A percentile compares a stretch with the other conserved stretches of the same genome.
These are phyloP conservation scores for Tragelaphus imberbis DNA, from an alignment of 2,113 vertebrate species.

Conservation along the genomic window DNA sequence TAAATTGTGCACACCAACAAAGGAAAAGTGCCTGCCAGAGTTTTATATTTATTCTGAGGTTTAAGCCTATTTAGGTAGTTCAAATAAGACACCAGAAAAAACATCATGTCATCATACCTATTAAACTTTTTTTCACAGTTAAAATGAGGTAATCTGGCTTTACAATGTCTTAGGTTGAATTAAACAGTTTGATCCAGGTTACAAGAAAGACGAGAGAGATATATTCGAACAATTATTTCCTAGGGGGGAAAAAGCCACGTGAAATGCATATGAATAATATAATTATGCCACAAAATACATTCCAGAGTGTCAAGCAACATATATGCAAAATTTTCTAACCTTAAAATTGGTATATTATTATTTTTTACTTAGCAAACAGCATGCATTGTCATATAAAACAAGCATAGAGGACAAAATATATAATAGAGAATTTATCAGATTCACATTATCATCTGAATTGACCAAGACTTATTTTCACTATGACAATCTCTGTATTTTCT, in stretches of 20 bases:
- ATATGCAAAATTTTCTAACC: constrained; percentile 39
- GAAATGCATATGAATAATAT: neutral
- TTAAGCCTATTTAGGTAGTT: constrained; percentile 37
- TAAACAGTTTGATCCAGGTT: constrained; percentile 27
- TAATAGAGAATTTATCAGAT: constrained; percentile 22
- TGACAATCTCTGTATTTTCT: constrained; percentile 43
- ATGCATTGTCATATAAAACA: constrained; percentile 60
- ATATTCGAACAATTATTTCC: constrained; percentile 34
- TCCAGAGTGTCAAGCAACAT: constrained; percentile 17
- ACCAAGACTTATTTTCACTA: constrained; percentile 35
- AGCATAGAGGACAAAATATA: constrained; percentile 41
- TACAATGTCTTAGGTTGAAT: constrained; percentile 54
- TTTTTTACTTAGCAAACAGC: constrained; percentile 42
- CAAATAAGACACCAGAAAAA: constrained; percentile 48
- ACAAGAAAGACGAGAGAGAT: neutral
- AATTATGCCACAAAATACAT: constrained; percentile 48
- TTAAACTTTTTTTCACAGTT: constrained; percentile 60
- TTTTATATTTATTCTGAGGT: constrained; percentile 70
- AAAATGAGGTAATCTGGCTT: constrained; percentile 71
- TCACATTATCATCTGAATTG: neutral
- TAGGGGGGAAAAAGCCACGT: neutral
- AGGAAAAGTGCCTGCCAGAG: neutral
- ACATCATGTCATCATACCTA: constrained; percentile 47
- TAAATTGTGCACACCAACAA: neutral
- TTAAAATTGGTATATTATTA: constrained; percentile 43